Evolutionary conservation across 2,113 vertebrate genomes (phyloP).

Genomic region (Chloropsis hardwickii): DNA sequence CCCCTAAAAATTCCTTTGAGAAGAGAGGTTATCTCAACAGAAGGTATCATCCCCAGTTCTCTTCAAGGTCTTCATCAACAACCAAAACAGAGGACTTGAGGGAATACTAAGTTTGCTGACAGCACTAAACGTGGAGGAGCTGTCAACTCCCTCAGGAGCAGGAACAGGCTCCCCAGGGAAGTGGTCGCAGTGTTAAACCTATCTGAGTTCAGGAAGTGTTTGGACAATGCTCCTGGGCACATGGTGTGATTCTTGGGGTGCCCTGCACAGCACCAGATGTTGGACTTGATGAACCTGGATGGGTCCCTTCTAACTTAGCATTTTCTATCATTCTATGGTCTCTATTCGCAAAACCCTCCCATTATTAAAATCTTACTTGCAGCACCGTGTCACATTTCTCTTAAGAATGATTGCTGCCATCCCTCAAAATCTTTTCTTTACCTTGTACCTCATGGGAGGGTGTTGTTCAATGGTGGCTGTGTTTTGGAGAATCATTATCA

Average conservation of each 20-base stretch:
- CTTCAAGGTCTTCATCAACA: background rate
- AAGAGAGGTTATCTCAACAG: background rate
- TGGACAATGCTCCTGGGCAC: background rate
- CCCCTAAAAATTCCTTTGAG: background rate
- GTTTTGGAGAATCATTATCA: background rate
- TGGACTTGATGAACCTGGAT: background rate
- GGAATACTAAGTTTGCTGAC: background rate
- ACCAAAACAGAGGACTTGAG: rapidly evolving
- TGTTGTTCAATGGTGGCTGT: background rate
- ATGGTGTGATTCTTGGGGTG: background rate
- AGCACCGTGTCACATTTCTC: background rate
- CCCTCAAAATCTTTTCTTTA: background rate
- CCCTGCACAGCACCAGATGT: background rate
- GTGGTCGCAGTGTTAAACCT: background rate
- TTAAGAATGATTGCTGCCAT: background rate
- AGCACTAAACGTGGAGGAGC: background rate
- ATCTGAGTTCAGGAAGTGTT: background rate
- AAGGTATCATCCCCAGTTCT: background rate
- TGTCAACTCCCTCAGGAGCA: background rate
- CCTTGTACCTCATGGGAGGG: background rate
- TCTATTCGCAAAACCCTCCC: background rate
- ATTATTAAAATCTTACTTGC: background rate
- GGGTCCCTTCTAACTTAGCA: background rate
- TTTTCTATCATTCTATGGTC: background rate
- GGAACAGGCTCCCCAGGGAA: background rate